Conservation (phyloP, 2,888 invertebrate species). For the Diloba caeruleocephala region DNA sequence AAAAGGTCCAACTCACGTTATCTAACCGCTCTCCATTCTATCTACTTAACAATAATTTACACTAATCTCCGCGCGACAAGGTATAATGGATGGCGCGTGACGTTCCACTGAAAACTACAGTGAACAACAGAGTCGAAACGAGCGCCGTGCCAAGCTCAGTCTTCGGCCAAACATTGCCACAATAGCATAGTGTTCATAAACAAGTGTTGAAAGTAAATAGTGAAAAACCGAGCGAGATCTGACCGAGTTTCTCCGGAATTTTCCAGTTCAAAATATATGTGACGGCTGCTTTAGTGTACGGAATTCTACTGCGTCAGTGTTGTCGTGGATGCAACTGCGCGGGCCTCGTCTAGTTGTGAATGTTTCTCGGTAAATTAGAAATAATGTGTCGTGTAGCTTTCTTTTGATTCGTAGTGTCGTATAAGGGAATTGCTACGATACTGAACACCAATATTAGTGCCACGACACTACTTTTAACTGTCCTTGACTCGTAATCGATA, state of each 20-base stretch:
- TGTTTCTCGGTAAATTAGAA: constrained; percentile 20
- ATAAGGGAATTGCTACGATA: too few relatives aligned
- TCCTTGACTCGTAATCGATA: background rate
- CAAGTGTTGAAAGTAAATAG: constrained; percentile 47
- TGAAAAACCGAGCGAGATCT: constrained; percentile 21
- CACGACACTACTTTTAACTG: constrained; percentile 10
- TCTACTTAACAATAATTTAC: constrained; percentile 44
- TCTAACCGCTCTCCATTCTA: background rate
- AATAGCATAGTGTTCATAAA: constrained; percentile 57
- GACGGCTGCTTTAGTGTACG: constrained; percentile 52
- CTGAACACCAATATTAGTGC: too few relatives aligned
- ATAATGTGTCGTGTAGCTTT: constrained; percentile 1
- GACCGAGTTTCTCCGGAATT: constrained; percentile 56
- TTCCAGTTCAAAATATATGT: constrained; percentile 52
- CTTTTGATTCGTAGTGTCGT: too few relatives aligned
- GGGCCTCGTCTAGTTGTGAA: background rate
- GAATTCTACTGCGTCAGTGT: constrained; percentile 29
- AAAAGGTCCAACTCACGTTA: constrained; percentile 18
- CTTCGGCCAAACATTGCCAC: constrained; percentile 72
- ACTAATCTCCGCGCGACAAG: constrained; percentile 49
- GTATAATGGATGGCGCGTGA: constrained; percentile 66
- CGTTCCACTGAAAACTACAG: constrained; percentile 68
- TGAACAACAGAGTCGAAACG: constrained; percentile 75
- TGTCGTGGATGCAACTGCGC: constrained; percentile 4
- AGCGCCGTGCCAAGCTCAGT: constrained; percentile 78